Conservation (phyloP, 2,888 invertebrate genomes). For the Melanostoma scalare region DNA sequence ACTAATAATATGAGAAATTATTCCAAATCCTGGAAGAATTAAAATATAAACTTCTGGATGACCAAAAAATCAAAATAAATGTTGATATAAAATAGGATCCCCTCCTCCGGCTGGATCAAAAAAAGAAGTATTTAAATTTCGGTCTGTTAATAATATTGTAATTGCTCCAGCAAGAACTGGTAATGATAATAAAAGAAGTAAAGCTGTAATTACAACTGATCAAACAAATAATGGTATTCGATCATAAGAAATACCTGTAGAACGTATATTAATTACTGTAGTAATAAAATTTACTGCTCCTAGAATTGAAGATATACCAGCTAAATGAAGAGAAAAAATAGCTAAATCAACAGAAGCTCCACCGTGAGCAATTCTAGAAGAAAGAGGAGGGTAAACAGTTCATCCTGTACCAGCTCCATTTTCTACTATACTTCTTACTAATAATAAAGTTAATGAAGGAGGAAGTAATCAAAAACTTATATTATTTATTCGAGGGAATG, state of each 20-base stretch:
- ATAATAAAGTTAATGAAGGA: constrained; percentile 86
- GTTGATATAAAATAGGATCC: constrained; percentile 91
- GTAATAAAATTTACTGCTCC: constrained; percentile 91
- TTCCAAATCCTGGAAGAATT: constrained; percentile 91
- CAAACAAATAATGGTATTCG: constrained; percentile 89
- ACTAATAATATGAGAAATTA: constrained; percentile 90
- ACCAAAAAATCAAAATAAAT: constrained; percentile 94
- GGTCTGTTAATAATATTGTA: constrained; percentile 90
- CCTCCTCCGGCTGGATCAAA: constrained; percentile 92
- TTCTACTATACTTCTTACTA: constrained; percentile 86
- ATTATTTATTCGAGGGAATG: constrained; percentile 92
- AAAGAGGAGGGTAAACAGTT: constrained; percentile 89
- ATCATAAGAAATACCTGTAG: constrained; percentile 84
- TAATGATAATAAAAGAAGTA: constrained; percentile 86
- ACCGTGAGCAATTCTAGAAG: constrained; percentile 85
- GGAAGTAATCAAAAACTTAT: constrained; percentile 92
- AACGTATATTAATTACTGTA: constrained; percentile 88
- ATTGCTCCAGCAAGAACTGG: constrained; percentile 91
- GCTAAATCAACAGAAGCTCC: constrained; percentile 88
- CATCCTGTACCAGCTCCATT: constrained; percentile 90
- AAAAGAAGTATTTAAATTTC: constrained; percentile 91
- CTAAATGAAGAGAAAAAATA: constrained; percentile 90
- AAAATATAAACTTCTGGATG: constrained; percentile 94
- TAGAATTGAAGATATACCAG: constrained; percentile 89
- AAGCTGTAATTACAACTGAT: constrained; percentile 87